Conservation (phyloP, 2,797 vertebrate genomes). For the Menidia menidia region DNA sequence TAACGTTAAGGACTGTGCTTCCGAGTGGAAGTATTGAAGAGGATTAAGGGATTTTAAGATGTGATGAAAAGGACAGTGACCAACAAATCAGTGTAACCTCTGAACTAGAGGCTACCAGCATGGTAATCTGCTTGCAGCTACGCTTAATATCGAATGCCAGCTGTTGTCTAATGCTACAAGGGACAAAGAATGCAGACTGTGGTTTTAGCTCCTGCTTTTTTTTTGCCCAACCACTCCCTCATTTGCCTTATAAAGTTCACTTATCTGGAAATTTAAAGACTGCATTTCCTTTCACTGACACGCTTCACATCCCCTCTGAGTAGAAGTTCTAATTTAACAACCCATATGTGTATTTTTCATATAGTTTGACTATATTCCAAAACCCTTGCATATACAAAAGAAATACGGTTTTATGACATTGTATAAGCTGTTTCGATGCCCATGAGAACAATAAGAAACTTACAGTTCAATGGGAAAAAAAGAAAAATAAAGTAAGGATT, state of each 20-base stretch:
- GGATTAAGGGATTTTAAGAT: constrained; percentile 49
- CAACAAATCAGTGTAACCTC: constrained; percentile 34
- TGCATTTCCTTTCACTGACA: no score
- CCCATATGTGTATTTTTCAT: not conserved
- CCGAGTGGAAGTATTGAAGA: constrained; percentile 11
- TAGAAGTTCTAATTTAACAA: not conserved
- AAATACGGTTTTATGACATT: not conserved
- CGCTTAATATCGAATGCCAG: constrained; percentile 26
- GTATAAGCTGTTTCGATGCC: not conserved
- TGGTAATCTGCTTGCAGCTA: constrained; percentile 42
- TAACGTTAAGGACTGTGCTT: constrained; percentile 8
- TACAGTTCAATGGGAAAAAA: not conserved
- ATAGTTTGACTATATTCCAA: no score
- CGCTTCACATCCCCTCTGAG: not conserved
- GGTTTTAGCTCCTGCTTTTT: not conserved
- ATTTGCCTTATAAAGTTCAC: not conserved
- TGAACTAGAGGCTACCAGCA: constrained; percentile 28
- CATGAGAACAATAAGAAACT: not conserved
- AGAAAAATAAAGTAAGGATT: not conserved
- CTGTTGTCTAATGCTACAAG: constrained; percentile 10
- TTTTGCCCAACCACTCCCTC: not conserved
- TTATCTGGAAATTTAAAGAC: not conserved
- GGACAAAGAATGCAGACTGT: not conserved
- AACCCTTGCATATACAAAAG: not conserved
- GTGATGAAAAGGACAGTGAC: constrained; percentile 41